These are phyloP conservation scores for Dexiosoma caninum DNA, from an alignment of 2,888 invertebrate genomes.

Conservation along the genomic window DNA sequence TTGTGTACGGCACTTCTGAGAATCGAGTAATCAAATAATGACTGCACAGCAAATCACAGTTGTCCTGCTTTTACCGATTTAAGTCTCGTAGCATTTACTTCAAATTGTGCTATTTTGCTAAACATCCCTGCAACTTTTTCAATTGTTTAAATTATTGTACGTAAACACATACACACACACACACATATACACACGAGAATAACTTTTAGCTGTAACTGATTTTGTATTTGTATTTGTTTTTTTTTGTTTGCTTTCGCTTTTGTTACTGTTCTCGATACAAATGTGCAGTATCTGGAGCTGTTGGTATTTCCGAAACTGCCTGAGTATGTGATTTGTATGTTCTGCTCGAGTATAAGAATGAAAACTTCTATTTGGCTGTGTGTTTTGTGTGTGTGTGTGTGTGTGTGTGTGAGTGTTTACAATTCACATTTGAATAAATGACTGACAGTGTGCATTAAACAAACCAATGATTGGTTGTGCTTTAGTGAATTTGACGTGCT, in stretches of 20 bases:
- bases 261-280: no score
- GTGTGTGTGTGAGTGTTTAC: slow-evolving; percentile 35
- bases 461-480: slow-evolving; percentile 58
- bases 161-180: slow-evolving; percentile 15
- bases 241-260: neutral
- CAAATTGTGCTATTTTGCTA: neutral
- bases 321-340: slow-evolving; percentile 25
- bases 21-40: no score
- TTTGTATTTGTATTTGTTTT: neutral
- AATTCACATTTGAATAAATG: no score
- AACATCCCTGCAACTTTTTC: slow-evolving; percentile 31
- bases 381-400: slow-evolving; percentile 9
- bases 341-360: neutral
- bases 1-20: no score
- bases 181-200: neutral
- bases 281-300: neutral
- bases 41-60: no score
- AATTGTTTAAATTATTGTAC: slow-evolving; percentile 52
- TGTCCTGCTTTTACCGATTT: no score
- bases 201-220: slow-evolving; percentile 53
- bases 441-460: slow-evolving; percentile 51
- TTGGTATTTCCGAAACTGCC: slow-evolving; percentile 15
- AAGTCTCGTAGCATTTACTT: no score
- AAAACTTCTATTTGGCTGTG: neutral
- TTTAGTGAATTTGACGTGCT: slow-evolving; percentile 57